Evolutionary conservation across 2,113 vertebrate species (phyloP).

Genomic region (Sturnus vulgaris): DNA sequence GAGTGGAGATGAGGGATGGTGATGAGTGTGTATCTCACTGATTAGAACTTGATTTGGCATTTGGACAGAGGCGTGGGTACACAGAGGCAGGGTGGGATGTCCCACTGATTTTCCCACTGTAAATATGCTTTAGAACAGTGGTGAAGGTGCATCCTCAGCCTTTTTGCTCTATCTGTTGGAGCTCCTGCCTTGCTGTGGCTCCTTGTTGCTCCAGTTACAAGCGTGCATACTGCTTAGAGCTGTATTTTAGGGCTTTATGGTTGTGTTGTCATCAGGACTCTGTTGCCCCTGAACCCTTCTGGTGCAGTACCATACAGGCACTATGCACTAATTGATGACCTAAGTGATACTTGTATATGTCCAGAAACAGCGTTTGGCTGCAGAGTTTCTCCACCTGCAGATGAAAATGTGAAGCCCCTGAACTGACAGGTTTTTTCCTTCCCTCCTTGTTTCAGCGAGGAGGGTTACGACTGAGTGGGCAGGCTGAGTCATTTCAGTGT

Average conservation of each 20-base stretch:
- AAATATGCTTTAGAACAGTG: not conserved
- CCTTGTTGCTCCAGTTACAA: not conserved
- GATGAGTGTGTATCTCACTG: not conserved
- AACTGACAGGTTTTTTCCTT: not conserved
- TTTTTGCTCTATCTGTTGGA: not conserved
- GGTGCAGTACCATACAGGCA: not conserved
- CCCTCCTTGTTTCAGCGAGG: accelerated
- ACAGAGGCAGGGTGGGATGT: not conserved
- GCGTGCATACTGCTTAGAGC: accelerated
- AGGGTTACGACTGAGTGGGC: accelerated
- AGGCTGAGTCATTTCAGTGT: not conserved
- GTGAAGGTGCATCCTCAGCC: not conserved
- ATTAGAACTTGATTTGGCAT: accelerated
- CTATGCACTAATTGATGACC: not conserved
- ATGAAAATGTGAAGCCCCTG: not conserved
- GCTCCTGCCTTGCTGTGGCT: not conserved
- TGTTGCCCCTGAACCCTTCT: not conserved
- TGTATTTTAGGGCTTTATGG: not conserved
- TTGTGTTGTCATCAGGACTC: not conserved
- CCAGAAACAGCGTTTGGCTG: not conserved
- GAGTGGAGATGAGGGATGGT: too few species aligned
- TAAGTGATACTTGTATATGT: not conserved
- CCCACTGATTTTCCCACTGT: not conserved
- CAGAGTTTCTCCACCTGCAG: not conserved
- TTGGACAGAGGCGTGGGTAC: not conserved